phyloP scores from a whole-genome alignment of 2,113 vertebrate genomes.

The Gadus macrocephalus region DNA sequence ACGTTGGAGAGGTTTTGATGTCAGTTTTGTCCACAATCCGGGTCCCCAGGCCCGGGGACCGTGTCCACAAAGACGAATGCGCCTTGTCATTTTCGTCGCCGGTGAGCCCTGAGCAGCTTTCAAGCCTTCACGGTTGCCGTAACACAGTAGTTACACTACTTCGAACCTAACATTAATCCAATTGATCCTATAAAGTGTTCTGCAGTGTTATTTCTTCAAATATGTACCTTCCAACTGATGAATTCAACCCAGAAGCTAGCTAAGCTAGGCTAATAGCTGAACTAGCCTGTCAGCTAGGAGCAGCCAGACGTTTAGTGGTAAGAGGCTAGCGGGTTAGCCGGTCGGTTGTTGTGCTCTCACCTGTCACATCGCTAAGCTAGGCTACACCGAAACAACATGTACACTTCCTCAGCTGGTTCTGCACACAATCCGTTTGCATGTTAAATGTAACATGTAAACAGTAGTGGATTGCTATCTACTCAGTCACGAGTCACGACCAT shows the following conservation, averaged over 20 bases:
- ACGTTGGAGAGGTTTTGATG: slow-evolving; percentile 88
- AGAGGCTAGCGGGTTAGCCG: too few relatives aligned
- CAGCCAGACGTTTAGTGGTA: too few relatives aligned
- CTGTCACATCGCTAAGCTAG: too few relatives aligned
- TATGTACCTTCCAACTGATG: slow-evolving; percentile 5
- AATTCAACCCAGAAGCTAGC: slow-evolving; percentile 27
- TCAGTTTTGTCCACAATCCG: slow-evolving; percentile 93
- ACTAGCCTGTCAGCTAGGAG: slow-evolving; percentile 34
- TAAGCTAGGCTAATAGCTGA: slow-evolving; percentile 55
- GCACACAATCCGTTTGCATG: too few relatives aligned
- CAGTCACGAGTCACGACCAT: too few relatives aligned
- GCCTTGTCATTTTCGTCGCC: slow-evolving; percentile 94
- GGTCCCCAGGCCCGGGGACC: slow-evolving; percentile 91
- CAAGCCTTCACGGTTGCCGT: slow-evolving; percentile 1
- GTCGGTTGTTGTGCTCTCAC: too few relatives aligned
- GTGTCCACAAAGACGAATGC: slow-evolving; percentile 98
- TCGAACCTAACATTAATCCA: neutral
- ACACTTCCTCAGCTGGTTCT: too few relatives aligned
- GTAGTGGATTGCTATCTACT: too few relatives aligned
- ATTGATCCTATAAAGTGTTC: too few relatives aligned
- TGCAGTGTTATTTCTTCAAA: neutral
- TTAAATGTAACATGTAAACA: too few relatives aligned
- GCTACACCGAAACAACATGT: too few relatives aligned
- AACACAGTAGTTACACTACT: neutral
- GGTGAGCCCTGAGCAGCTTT: slow-evolving; percentile 72